A percentile compares a stretch with the other conserved stretches of the same genome.
Conservation (phyloP, 1,140 invertebrate genomes). For the Oedothorax gibbosus region DNA sequence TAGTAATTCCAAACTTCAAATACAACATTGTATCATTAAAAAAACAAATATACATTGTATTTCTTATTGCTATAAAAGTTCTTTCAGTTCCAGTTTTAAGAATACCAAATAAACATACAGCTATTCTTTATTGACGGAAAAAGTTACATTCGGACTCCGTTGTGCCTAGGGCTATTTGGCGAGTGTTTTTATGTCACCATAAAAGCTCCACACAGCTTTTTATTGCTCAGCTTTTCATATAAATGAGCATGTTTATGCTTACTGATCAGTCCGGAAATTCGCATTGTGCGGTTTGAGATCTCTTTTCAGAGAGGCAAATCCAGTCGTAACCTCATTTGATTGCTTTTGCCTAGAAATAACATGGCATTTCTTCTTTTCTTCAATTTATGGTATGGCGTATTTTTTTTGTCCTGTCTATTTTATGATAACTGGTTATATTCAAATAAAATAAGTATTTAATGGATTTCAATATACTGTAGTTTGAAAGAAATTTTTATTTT, state of each 20-base stretch:
- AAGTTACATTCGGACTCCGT: constrained; percentile 3
- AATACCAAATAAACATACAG: constrained; percentile 31
- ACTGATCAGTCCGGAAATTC: background rate
- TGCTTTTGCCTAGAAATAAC: background rate
- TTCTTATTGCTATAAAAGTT: constrained; percentile 20
- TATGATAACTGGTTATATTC: too few species aligned
- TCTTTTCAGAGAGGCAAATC: background rate
- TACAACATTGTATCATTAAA: constrained; percentile 16
- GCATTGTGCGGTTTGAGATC: constrained; percentile 4
- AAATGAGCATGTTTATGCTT: constrained; percentile 36
- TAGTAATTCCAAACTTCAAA: background rate
- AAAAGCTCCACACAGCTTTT: constrained; percentile 23
- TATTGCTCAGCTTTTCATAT: constrained; percentile 33
- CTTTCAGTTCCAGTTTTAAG: constrained; percentile 18
- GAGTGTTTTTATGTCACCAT: constrained; percentile 28
- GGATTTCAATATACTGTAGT: too few species aligned
- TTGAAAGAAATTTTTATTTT: too few species aligned
- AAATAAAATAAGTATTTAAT: too few species aligned
- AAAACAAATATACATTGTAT: constrained; percentile 14
- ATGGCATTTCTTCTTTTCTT: too few species aligned
- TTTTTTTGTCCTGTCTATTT: too few species aligned
- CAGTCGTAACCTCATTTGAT: background rate
- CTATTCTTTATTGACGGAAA: constrained; percentile 33
- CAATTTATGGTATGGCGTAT: too few species aligned
- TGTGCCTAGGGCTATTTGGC: constrained; percentile 2